phyloP scores from a whole-genome alignment of 2,797 vertebrate genomes.

The Podarcis lilfordi region DNA sequence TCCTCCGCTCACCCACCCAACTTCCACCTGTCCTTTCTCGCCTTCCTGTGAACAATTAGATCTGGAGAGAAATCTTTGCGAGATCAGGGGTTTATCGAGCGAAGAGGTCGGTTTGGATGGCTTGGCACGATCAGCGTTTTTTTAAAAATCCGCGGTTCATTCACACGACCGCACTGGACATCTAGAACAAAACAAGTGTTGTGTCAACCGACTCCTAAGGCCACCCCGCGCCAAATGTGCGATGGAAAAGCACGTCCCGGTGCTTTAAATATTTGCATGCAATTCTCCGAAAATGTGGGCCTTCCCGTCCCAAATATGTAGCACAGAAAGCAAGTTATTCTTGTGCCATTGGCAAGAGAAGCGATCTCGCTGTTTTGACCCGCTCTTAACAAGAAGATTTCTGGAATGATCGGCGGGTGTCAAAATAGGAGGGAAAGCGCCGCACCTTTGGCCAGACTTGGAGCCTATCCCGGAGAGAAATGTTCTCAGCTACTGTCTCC shows the following conservation, averaged over 20 bases:
- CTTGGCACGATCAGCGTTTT: too few species aligned
- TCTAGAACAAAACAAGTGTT: neutral
- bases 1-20: neutral
- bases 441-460: neutral
- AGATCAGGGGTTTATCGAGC: neutral
- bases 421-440: neutral
- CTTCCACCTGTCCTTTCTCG: neutral
- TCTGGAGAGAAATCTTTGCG: too few species aligned
- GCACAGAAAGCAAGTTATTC: neutral
- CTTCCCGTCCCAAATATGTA: too few species aligned
- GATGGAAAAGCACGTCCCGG: neutral
- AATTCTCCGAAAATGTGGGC: neutral
- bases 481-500: neutral
- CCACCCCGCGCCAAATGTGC: neutral
- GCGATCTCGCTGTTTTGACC: neutral
- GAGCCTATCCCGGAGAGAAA: slow-evolving; percentile 24
- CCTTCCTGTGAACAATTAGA: neutral
- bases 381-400: neutral
- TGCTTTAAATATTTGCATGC: neutral
- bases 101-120: neutral
- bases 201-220: too few species aligned
- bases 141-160: neutral
- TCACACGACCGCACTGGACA: neutral
- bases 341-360: neutral
- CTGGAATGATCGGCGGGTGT: neutral